Percentiles rank a stretch among this genome's conserved stretches.
Conservation (phyloP, 1,140 invertebrate genomes). For the Sipha flava region DNA sequence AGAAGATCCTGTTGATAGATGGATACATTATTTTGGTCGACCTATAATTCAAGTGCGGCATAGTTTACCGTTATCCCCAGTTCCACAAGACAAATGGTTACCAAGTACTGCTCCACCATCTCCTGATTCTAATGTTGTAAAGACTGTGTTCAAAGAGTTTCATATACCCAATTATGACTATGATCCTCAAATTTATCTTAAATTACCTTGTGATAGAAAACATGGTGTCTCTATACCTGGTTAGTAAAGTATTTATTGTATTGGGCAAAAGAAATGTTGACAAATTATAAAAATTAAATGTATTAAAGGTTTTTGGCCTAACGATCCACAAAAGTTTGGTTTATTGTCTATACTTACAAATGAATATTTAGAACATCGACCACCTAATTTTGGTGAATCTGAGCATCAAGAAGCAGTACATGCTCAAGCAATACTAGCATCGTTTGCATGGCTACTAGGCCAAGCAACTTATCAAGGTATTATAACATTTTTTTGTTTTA, state of each 20-base stretch:
- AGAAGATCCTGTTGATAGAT: conserved; percentile 52
- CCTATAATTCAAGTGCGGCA: conserved; percentile 59
- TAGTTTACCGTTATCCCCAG: conserved; percentile 49
- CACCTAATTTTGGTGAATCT: conserved; percentile 44
- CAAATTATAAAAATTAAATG: conserved; percentile 24
- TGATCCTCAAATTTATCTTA: conserved; percentile 33
- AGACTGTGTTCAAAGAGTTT: conserved; percentile 4
- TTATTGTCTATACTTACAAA: conserved; percentile 61
- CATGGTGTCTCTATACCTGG: conserved; percentile 67
- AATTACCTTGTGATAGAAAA: conserved; percentile 42
- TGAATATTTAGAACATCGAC: conserved; percentile 48
- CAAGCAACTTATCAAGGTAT: conserved; percentile 76
- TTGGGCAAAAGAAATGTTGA: not conserved
- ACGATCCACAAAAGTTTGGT: conserved; percentile 63
- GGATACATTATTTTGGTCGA: conserved; percentile 57
- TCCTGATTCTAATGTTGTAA: not conserved
- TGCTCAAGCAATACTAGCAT: conserved; percentile 62
- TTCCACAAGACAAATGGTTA: not conserved
- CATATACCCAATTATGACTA: conserved; percentile 24
- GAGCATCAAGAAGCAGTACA: conserved; percentile 56
- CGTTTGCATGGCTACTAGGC: conserved; percentile 67
- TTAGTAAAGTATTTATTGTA: conserved; percentile 40
- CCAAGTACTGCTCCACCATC: not conserved
- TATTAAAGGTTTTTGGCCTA: conserved; percentile 64
- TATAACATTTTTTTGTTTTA: conserved; percentile 43